Percentiles rank a stretch among this genome's conserved stretches.
phyloP scores from a whole-genome alignment of 2,888 invertebrate genomes.

The Lamellibrachia satsuma region DNA sequence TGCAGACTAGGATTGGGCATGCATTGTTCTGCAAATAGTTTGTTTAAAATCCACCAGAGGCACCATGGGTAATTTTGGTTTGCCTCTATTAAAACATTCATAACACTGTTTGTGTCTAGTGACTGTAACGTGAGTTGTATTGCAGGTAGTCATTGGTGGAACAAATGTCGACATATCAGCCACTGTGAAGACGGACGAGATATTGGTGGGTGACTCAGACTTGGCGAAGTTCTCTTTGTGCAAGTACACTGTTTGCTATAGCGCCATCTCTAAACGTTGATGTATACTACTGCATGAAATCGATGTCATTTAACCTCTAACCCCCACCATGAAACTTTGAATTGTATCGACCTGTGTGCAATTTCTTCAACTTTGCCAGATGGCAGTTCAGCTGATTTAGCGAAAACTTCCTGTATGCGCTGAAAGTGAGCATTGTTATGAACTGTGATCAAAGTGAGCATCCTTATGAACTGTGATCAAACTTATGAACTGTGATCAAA shows the following conservation, averaged over 20 bases:
- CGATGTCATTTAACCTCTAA: background rate
- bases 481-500: too few relatives aligned
- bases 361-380: too few relatives aligned
- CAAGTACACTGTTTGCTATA: background rate
- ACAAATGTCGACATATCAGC: conserved; percentile 57
- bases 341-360: too few relatives aligned
- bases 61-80: background rate
- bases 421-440: too few relatives aligned
- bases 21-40: background rate
- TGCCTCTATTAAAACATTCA: background rate
- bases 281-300: background rate
- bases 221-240: background rate
- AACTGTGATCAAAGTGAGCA: too few relatives aligned
- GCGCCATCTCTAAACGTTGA: background rate
- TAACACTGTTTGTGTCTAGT: background rate
- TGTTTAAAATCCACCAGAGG: background rate
- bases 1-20: background rate
- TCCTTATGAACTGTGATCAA: too few relatives aligned
- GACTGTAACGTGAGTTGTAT: background rate
- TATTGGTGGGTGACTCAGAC: background rate
- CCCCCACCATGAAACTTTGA: too few relatives aligned
- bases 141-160: conserved; percentile 60
- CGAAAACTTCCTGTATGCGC: too few relatives aligned
- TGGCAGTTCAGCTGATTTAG: too few relatives aligned
- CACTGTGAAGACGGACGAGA: conserved; percentile 27